Evolutionary conservation across 2,113 vertebrate genomes (phyloP).

Genomic region (Muscicapa adusta): DNA sequence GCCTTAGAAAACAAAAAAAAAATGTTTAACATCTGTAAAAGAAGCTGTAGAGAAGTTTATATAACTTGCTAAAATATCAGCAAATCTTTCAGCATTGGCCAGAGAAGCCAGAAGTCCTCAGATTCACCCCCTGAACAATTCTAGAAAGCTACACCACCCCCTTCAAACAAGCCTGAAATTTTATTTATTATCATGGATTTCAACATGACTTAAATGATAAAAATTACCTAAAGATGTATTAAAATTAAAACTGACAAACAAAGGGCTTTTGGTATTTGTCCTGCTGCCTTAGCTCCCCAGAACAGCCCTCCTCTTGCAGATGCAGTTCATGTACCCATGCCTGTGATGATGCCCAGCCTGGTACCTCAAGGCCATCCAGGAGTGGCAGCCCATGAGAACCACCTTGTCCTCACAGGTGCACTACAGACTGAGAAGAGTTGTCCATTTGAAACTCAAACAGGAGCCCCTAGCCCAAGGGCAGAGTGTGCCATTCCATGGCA

Average conservation of each 20-base stretch:
- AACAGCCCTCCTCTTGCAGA: background rate
- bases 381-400: background rate
- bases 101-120: background rate
- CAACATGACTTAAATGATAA: background rate
- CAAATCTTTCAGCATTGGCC: background rate
- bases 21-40: background rate
- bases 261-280: background rate
- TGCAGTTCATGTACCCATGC: fast-evolving
- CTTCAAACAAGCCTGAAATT: background rate
- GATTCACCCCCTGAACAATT: background rate
- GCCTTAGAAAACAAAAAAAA: background rate
- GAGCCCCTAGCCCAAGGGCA: background rate
- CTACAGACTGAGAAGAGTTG: background rate
- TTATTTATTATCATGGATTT: background rate
- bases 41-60: background rate
- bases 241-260: background rate
- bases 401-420: background rate
- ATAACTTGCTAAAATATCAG: background rate
- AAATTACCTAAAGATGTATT: background rate
- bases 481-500: fast-evolving
- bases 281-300: background rate
- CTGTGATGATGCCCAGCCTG: fast-evolving
- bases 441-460: background rate
- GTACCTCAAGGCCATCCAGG: background rate
- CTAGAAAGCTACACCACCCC: background rate